Evolutionary conservation across 1,140 invertebrate genomes (phyloP), one percentile per base, ranked within the genome.

Genomic region (Aethina tumida): DNA sequence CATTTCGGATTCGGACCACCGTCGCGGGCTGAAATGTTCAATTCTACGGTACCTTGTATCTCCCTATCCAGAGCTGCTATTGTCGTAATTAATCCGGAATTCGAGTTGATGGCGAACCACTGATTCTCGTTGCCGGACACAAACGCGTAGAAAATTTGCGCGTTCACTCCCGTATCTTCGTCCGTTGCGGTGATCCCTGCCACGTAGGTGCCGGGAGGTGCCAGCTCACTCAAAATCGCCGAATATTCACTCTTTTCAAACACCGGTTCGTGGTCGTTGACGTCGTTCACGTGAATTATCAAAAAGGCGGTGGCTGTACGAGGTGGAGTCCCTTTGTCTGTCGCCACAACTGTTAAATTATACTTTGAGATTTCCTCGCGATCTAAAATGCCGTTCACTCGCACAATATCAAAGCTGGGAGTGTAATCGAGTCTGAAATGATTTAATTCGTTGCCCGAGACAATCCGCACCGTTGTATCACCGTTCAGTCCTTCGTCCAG

Each of bases 191-290:
- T 83, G 20, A 93, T 90, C 15, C 85, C 82, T 1, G 84, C 81
- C 0, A 94, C 84, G 56, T 84, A 93, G 5, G 84, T 89, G 2
- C 90, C 90, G 12, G 84, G 66, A 0, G 87, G 85, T 2, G 85
- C 79, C 3, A 88, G 65, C 64, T 97, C 92, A 49, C 84, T 87
- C 4, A 97, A 64, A 2, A 90, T 75, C 0, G 86, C 77, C 0
- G 85, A 83, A 64, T 94, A 95, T 60, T 92, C 86, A 37, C 81
- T 88, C 62, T 93, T 90, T 59, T 92, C 87, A 56, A 96, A 96
- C 3, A 90, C 86, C 1, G 90, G 90, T 54, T 91, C 85, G 62
- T 92, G 88, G 60, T 97, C 91, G 65, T 96, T 96, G 0, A 90
- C 83, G 60, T 97, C 94, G 60, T 93, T 94, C 0, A 98, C 86